These are phyloP conservation scores for Eueremaeus valkanovi DNA, from an alignment of 2,888 invertebrate genomes.

Conservation along the genomic window DNA sequence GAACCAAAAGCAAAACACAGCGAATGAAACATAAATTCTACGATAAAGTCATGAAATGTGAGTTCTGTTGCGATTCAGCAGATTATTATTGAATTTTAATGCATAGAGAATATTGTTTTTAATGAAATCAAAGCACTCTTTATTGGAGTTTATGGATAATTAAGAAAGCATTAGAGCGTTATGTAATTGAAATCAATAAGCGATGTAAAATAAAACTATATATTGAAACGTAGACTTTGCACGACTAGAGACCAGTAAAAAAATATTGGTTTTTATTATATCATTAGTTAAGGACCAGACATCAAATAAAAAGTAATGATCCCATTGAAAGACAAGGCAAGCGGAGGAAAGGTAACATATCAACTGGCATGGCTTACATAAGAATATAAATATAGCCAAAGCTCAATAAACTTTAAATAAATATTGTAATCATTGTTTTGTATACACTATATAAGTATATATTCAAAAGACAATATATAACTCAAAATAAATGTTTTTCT, in stretches of 20 bases:
- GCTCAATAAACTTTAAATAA: not conserved
- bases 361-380: not conserved
- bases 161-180: slow-evolving; percentile 6
- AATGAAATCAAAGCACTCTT: not conserved
- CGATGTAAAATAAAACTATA: not conserved
- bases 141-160: slow-evolving; percentile 8
- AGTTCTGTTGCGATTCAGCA: too few species aligned
- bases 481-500: not conserved
- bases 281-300: not conserved
- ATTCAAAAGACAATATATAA: not conserved
- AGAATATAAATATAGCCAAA: not conserved
- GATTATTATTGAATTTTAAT: too few species aligned
- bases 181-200: not conserved
- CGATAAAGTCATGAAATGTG: too few species aligned
- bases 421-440: not conserved
- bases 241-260: not conserved
- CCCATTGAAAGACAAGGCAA: not conserved
- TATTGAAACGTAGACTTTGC: not conserved
- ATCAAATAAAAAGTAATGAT: not conserved
- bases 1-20: too few species aligned
- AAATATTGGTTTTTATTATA: not conserved
- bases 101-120: not conserved
- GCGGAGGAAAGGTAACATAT: not conserved
- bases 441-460: not conserved
- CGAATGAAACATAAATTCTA: too few species aligned